A percentile compares a stretch with the other conserved stretches of the same genome.
Evolutionary conservation across 2,113 vertebrate genomes (phyloP).

Genomic region (Dipodomys merriami): DNA sequence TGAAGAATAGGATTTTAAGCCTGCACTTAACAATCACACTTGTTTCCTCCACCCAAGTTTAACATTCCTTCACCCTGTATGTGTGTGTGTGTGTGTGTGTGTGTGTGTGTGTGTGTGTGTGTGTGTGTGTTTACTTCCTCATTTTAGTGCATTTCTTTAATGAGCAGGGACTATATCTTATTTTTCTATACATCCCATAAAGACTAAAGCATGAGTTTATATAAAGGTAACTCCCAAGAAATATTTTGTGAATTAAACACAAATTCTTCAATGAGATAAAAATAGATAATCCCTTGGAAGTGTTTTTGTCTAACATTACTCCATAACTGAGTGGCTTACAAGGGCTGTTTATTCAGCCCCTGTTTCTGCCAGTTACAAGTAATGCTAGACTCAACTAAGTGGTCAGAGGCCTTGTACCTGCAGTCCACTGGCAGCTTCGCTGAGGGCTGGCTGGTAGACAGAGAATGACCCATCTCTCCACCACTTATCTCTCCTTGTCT

Average conservation of each 20-base stretch:
- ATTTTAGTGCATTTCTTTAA: background rate
- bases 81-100: no score
- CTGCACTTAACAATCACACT: background rate
- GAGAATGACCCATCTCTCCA: background rate
- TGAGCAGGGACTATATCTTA: background rate
- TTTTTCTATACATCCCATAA: background rate
- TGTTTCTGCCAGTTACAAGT: background rate
- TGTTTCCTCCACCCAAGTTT: no score
- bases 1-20: background rate
- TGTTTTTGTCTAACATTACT: background rate
- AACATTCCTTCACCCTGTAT: no score
- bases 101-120: no score
- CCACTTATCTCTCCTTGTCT: background rate
- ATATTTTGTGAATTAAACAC: background rate
- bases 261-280: constrained; percentile 29
- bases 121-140: background rate
- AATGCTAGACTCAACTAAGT: background rate
- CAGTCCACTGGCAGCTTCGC: background rate
- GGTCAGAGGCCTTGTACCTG: background rate
- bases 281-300: background rate
- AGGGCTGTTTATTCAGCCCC: background rate
- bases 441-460: background rate
- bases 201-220: background rate
- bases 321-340: background rate
- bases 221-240: background rate